phyloP scores from a whole-genome alignment of 2,888 invertebrate species.

The Tillus elongatus region DNA sequence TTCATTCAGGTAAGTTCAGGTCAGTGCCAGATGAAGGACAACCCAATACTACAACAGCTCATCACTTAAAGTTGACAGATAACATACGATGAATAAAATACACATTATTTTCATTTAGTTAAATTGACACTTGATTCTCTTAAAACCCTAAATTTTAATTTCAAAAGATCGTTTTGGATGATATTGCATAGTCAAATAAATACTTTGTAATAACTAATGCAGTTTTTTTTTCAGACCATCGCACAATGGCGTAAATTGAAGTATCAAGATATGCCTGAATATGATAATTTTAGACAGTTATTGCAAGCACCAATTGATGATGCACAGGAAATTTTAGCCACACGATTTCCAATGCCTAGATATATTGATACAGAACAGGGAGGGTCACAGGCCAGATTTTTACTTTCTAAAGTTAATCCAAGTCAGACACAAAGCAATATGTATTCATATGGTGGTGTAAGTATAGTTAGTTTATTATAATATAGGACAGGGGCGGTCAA shows the following conservation, averaged over 20 bases:
- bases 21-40: too few species aligned
- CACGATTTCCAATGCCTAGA: conserved; percentile 95
- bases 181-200: too few species aligned
- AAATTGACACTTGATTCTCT: too few species aligned
- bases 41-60: too few species aligned
- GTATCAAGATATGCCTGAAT: conserved; percentile 95
- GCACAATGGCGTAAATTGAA: conserved; percentile 93
- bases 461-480: conserved; percentile 43
- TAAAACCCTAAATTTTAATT: too few species aligned
- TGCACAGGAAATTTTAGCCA: conserved; percentile 92
- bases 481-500: too few species aligned
- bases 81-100: too few species aligned
- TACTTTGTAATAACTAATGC: too few species aligned
- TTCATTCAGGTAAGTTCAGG: too few species aligned
- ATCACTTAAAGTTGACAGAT: too few species aligned
- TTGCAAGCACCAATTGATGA: conserved; percentile 94
- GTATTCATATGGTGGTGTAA: conserved; percentile 90
- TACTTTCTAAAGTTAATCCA: conserved; percentile 99
- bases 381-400: conserved; percentile 97
- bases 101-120: too few species aligned
- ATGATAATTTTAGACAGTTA: conserved; percentile 94
- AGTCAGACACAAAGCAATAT: conserved; percentile 99
- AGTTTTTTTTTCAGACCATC: conserved; percentile 68
- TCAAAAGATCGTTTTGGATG: too few species aligned
- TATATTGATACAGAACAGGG: conserved; percentile 99